These are phyloP conservation scores for Gerris lacustris DNA, from an alignment of 2,888 invertebrate genomes.

Conservation along the genomic window DNA sequence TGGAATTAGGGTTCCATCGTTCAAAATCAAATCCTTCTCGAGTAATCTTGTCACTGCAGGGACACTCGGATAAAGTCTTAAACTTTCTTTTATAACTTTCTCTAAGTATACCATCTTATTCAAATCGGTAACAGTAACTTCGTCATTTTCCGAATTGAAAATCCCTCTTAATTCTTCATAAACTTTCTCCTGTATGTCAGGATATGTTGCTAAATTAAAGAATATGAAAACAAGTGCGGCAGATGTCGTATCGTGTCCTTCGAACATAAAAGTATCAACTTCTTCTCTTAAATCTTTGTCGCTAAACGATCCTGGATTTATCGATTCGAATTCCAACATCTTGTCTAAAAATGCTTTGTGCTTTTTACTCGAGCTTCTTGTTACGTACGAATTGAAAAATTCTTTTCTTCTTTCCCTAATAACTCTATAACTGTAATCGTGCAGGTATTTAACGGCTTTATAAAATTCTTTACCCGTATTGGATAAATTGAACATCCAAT, in stretches of 20 bases:
- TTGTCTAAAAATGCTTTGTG: not conserved
- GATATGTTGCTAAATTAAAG: not conserved
- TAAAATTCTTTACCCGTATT: not conserved
- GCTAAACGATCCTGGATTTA: not conserved
- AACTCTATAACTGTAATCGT: not conserved
- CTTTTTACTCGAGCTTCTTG: not conserved
- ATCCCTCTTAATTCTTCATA: constrained; percentile 15
- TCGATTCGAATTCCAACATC: not conserved
- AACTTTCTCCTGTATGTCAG: constrained; percentile 6
- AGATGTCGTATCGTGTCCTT: not conserved
- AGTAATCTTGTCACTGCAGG: constrained; percentile 12
- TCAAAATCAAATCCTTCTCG: constrained; percentile 10
- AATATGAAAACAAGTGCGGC: not conserved
- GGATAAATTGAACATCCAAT: not conserved
- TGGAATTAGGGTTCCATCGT: not conserved
- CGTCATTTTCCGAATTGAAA: constrained; percentile 1
- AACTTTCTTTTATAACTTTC: constrained; percentile 18
- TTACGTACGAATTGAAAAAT: not conserved
- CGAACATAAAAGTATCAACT: not conserved
- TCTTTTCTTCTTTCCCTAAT: not conserved
- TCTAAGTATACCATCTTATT: constrained; percentile 15
- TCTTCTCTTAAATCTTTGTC: not conserved
- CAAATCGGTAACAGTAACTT: constrained; percentile 9
- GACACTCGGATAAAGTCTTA: constrained; percentile 12
- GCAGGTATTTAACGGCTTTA: not conserved